Percentiles rank a stretch among this genome's conserved stretches.
phyloP scores from a whole-genome alignment of 2,113 vertebrate species.

The Macheiramphus alcinus region DNA sequence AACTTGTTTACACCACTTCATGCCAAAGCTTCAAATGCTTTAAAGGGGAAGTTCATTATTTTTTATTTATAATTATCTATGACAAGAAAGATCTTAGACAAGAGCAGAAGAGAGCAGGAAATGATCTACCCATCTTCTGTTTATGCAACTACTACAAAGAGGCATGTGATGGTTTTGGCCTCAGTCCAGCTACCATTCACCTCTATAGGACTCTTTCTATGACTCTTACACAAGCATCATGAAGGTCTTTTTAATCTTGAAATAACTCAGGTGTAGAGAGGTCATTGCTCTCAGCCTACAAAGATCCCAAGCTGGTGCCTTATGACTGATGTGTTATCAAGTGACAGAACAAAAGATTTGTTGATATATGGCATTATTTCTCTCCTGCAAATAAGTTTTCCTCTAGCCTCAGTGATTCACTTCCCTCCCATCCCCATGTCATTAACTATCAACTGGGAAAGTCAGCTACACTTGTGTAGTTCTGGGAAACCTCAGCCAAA shows the following conservation, averaged over 20 bases:
- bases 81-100: constrained; percentile 33
- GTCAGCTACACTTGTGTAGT: not conserved
- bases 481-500: not conserved
- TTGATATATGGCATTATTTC: not conserved
- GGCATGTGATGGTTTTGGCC: constrained; percentile 31
- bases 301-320: not conserved
- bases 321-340: not conserved
- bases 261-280: not conserved
- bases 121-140: constrained; percentile 20
- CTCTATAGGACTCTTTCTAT: not conserved
- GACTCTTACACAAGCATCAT: not conserved
- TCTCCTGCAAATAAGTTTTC: not conserved
- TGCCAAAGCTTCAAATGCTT: not conserved
- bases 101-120: constrained; percentile 4
- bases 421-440: not conserved
- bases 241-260: not conserved
- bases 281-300: not conserved
- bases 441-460: not conserved
- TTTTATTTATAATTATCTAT: constrained; percentile 46
- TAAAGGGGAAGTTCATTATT: constrained; percentile 21
- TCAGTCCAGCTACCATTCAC: not conserved
- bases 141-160: constrained; percentile 27
- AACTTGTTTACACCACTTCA: constrained; percentile 11
- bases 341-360: not conserved
- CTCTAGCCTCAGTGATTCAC: not conserved